Base-by-base conservation (phyloP, 1,140 invertebrate genomes). In the Calephelis virginiensis region DNA sequence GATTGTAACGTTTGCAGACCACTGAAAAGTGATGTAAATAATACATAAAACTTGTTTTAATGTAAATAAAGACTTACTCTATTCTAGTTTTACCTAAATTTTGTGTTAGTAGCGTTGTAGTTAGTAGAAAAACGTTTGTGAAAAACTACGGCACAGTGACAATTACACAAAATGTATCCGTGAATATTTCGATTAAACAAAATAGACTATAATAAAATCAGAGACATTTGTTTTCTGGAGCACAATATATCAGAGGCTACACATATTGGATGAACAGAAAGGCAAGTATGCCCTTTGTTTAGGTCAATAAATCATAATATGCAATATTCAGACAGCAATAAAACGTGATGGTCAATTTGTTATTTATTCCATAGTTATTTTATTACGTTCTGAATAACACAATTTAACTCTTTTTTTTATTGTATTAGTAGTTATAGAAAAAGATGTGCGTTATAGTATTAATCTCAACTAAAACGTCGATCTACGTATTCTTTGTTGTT, bases 251-350 rank as follows among this genome's bases (percentile, higher is more conserved):
- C 75, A 80, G 82, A 73, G 70, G 82, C 81, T 79, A 77, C 82
- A 78, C 81, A 78, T 85, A 89, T 90, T 90, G 88, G 88, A 90
- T 90, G 88, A 84, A 80, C 81, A 86, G 79, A 89, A 89, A 90
- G 88, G 88, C 88, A 88, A 90, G 88, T 90, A 86, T 78, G 82
- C 77, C 85, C 83, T 85, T 86, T 89, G 47, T 83, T 81, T 82
- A 75, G 79, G 74, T 79, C 61, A 61, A 65, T 37, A 56, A 53
- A 7, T 17, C 49, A 65, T 69, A 65, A 65, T 69, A 65, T 59
- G 68, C 64, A 69, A 65, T 60, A 48, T 61, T 48, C 64, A 40
- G 61, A 63, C 59, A 28, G 6, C 13, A 38, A 47, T 40, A 68
- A 11, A 40, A 43, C 48, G n/a, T 10, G 45, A 63, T 56, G 38